These are phyloP conservation scores for Trochalopteron elliotii DNA, from an alignment of 2,113 vertebrate genomes.

Conservation along the genomic window DNA sequence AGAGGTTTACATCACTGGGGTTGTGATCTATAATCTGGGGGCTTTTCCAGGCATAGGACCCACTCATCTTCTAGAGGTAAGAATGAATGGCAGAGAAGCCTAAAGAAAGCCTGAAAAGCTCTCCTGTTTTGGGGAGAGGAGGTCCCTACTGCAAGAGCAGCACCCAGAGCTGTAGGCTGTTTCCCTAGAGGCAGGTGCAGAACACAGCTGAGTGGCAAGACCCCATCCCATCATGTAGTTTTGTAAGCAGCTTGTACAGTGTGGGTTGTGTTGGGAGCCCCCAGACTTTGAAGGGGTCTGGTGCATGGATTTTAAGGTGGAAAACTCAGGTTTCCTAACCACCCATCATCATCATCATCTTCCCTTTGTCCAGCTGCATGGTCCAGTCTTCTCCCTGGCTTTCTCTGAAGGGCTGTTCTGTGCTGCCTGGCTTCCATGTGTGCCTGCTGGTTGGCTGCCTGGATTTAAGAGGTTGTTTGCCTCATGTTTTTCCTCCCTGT, in stretches of 20 bases:
- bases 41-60: not conserved
- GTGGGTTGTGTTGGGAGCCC: not conserved
- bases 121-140: not conserved
- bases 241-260: not conserved
- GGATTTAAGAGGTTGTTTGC: not conserved
- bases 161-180: not conserved
- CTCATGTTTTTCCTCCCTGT: not conserved
- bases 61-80: not conserved
- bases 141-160: not conserved
- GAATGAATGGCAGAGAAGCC: not conserved
- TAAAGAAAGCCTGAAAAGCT: not conserved
- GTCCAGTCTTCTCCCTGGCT: not conserved
- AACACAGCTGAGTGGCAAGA: not conserved
- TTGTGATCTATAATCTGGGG: not conserved
- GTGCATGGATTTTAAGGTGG: not conserved
- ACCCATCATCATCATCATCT: not conserved
- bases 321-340: not conserved
- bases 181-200: not conserved
- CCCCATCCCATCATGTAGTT: rapidly evolving
- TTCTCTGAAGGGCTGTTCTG: not conserved
- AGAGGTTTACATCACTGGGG: not conserved
- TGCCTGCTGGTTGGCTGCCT: not conserved
- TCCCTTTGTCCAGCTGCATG: not conserved
- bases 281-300: not conserved
- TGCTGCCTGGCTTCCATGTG: not conserved